These are phyloP conservation scores for Abrostola tripartita DNA, from an alignment of 2,888 invertebrate species.

Conservation along the genomic window DNA sequence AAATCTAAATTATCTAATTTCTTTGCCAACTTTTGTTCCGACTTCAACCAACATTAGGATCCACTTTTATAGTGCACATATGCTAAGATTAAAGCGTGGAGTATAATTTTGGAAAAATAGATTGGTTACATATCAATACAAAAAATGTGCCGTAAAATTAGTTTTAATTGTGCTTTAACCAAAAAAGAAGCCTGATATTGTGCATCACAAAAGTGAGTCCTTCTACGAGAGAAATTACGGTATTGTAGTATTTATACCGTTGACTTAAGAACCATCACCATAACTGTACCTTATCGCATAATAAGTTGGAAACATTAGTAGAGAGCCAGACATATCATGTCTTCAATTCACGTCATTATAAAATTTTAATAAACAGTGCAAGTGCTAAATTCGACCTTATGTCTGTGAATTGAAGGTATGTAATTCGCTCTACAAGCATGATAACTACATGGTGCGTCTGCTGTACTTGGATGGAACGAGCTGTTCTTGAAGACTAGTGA, in stretches of 20 bases:
- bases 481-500: slow-evolving; percentile 64
- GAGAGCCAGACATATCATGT: slow-evolving; percentile 88
- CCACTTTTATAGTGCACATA: slow-evolving; percentile 45
- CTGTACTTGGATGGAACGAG: slow-evolving; percentile 60
- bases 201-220: slow-evolving; percentile 42
- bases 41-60: slow-evolving; percentile 27
- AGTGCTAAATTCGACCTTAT: slow-evolving; percentile 67
- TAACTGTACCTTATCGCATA: slow-evolving; percentile 38
- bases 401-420: slow-evolving; percentile 86
- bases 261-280: slow-evolving; percentile 40
- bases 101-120: no score
- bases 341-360: slow-evolving; percentile 80
- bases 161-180: not conserved
- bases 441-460: slow-evolving; percentile 74
- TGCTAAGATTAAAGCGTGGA: not conserved
- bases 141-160: not conserved
- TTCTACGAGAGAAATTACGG: slow-evolving; percentile 19
- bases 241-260: slow-evolving; percentile 23
- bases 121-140: not conserved
- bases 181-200: slow-evolving; percentile 16
- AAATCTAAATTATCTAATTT: slow-evolving; percentile 3
- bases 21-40: slow-evolving; percentile 13
- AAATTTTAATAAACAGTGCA: slow-evolving; percentile 60
- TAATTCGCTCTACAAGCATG: slow-evolving; percentile 86
- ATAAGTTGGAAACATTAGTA: slow-evolving; percentile 58